These are phyloP conservation scores for Ptilorrhoa leucosticta DNA, from an alignment of 2,113 vertebrate genomes.

Conservation along the genomic window DNA sequence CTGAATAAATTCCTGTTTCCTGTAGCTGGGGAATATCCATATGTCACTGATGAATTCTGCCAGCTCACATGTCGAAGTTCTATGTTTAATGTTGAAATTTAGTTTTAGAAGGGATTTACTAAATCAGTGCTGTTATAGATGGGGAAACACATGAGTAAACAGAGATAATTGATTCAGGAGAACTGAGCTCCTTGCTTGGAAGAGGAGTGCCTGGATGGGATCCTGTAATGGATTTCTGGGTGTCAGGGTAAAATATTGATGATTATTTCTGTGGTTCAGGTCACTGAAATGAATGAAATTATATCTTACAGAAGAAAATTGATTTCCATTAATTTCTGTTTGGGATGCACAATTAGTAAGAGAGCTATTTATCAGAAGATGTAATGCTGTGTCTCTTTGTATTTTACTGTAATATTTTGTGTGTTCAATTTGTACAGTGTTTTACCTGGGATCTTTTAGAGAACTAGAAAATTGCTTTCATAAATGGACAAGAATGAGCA, in stretches of 20 bases:
- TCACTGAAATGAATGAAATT: constrained; percentile 9
- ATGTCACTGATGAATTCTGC: background rate
- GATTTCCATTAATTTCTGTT: background rate
- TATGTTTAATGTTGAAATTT: background rate
- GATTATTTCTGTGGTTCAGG: background rate
- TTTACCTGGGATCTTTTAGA: background rate
- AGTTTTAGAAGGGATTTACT: constrained; percentile 30
- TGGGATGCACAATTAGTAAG: background rate
- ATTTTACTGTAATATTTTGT: background rate
- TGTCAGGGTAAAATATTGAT: background rate
- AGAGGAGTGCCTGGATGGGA: background rate
- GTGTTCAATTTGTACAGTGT: background rate
- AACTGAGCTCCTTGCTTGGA: background rate
- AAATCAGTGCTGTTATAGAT: background rate
- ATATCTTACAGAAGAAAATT: background rate
- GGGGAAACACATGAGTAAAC: background rate
- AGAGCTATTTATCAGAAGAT: background rate
- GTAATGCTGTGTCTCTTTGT: background rate
- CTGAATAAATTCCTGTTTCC: constrained; percentile 1
- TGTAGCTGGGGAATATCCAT: background rate
- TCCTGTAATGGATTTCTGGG: background rate
- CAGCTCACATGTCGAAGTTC: background rate
- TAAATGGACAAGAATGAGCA: background rate
- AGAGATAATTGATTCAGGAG: background rate
- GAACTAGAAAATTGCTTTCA: background rate